Percentiles rank a stretch among this genome's conserved stretches.
These are phyloP conservation scores for Trichonephila inaurata DNA, from an alignment of 1,140 invertebrate genomes.

Conservation along the genomic window DNA sequence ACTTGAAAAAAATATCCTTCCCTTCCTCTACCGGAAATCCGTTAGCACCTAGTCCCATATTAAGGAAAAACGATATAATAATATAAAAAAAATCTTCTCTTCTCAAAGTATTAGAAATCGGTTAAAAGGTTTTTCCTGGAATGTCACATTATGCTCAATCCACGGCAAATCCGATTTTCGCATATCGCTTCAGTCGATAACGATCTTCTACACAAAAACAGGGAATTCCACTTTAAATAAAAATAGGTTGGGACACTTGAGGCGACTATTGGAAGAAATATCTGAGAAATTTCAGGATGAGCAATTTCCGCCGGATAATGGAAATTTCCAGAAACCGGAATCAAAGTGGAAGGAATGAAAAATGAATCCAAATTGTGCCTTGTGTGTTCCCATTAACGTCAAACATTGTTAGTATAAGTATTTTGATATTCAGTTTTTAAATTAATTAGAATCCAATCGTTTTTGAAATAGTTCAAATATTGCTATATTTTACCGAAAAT, in stretches of 20 bases:
- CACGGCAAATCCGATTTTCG: constrained; percentile 44
- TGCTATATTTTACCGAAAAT: too few relatives aligned
- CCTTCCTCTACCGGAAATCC: too few relatives aligned
- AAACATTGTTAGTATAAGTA: too few relatives aligned
- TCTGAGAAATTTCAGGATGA: not conserved
- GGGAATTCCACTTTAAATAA: constrained; percentile 49
- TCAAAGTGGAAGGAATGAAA: too few relatives aligned
- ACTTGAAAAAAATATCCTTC: too few relatives aligned
- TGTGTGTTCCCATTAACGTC: too few relatives aligned
- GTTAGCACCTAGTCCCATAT: not conserved
- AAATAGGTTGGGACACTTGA: not conserved
- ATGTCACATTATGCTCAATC: constrained; percentile 48
- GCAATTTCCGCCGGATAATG: too few relatives aligned
- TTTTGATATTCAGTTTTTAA: too few relatives aligned
- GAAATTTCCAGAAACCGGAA: too few relatives aligned
- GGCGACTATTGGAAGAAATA: not conserved
- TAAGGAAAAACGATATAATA: not conserved
- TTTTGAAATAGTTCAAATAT: too few relatives aligned
- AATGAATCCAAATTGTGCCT: too few relatives aligned
- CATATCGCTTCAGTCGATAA: constrained; percentile 37
- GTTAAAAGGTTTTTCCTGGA: constrained; percentile 51
- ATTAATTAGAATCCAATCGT: too few relatives aligned
- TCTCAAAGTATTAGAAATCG: constrained; percentile 38
- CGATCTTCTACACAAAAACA: constrained; percentile 9
- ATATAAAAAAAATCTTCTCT: constrained; percentile 3